phyloP scores from a whole-genome alignment of 1,140 invertebrate species.

The Apis laboriosa region DNA sequence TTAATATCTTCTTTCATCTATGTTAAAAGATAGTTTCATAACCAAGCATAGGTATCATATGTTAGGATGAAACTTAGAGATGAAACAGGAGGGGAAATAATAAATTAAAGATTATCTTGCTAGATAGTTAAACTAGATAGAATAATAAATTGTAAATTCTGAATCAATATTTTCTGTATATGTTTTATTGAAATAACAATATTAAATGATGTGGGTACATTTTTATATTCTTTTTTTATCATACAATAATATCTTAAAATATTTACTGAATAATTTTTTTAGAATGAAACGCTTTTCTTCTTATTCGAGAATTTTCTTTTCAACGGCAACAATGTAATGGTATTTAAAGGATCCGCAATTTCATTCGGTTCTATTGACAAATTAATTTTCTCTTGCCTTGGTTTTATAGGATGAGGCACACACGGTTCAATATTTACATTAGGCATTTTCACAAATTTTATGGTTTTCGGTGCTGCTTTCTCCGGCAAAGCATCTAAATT shows the following conservation, averaged over 20 bases:
- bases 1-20: neutral
- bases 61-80: no score
- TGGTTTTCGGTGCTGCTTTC: constrained; percentile 55
- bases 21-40: no score
- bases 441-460: constrained; percentile 71
- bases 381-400: constrained; percentile 58
- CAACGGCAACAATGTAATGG: constrained; percentile 44
- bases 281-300: constrained; percentile 77
- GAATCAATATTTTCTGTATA: neutral
- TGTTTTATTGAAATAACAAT: constrained; percentile 12
- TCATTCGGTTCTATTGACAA: constrained; percentile 66
- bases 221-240: neutral
- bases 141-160: no score
- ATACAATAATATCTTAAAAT: constrained; percentile 7
- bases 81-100: no score
- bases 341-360: constrained; percentile 49
- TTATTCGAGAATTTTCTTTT: constrained; percentile 69
- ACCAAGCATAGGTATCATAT: no score
- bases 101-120: no score
- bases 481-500: constrained; percentile 48
- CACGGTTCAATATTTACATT: constrained; percentile 53
- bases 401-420: constrained; percentile 11
- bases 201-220: neutral
- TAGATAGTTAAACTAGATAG: no score
- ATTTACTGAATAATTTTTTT: constrained; percentile 16